These are phyloP conservation scores for Ctenochaetus hawaiiensis DNA, from an alignment of 2,797 vertebrate species.

Conservation along the genomic window DNA sequence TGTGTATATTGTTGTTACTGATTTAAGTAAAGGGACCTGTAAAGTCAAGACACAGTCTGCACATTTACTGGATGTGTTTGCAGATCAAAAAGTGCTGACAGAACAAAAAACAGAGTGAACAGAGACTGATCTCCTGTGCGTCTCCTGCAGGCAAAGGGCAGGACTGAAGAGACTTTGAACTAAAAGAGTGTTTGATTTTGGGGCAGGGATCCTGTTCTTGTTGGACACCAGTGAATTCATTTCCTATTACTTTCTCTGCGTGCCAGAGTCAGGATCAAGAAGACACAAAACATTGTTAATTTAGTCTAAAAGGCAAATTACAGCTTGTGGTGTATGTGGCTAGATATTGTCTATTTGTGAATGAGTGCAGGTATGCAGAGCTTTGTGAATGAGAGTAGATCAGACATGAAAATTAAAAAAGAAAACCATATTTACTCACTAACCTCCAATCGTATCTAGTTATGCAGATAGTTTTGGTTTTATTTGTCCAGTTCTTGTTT, in stretches of 20 bases:
- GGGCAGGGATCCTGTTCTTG: slow-evolving; percentile 51
- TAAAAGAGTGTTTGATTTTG: slow-evolving; percentile 60
- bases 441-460: neutral
- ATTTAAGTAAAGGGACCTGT: neutral
- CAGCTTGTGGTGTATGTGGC: neutral
- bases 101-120: slow-evolving; percentile 48
- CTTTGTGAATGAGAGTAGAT: neutral
- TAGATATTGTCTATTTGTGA: neutral
- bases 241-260: neutral
- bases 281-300: neutral
- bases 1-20: no score
- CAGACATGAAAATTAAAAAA: neutral
- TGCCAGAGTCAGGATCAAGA: neutral
- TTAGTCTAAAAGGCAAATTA: neutral
- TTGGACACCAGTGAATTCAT: slow-evolving; percentile 37
- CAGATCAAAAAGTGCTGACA: slow-evolving; percentile 49
- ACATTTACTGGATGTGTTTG: slow-evolving; percentile 28
- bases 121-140: slow-evolving; percentile 17
- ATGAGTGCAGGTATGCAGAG: slow-evolving; percentile 20
- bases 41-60: neutral
- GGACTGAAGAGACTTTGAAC: slow-evolving; percentile 70
- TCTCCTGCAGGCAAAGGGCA: slow-evolving; percentile 53
- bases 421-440: neutral
- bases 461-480: neutral
- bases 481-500: neutral